Evolutionary conservation across 2,797 vertebrate genomes (phyloP).

Genomic region (Oreonectes daqikongensis): DNA sequence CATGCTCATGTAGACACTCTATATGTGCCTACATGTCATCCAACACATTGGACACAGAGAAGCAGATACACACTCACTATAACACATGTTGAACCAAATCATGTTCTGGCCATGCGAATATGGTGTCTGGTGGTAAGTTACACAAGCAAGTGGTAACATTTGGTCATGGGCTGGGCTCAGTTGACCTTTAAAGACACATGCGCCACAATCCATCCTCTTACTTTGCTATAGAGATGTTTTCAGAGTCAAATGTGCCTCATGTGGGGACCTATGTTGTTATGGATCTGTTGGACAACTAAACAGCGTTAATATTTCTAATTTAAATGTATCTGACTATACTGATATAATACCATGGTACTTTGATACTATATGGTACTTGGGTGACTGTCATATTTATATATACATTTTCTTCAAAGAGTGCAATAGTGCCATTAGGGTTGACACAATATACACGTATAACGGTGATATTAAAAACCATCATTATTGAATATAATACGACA

Average conservation of each 20-base stretch:
- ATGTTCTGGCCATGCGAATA: slow-evolving; percentile 17
- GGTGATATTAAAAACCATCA: too few species aligned
- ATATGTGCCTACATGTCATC: slow-evolving; percentile 8
- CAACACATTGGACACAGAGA: slow-evolving; percentile 13
- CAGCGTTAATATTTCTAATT: neutral
- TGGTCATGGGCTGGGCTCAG: slow-evolving; percentile 22
- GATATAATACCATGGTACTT: neutral
- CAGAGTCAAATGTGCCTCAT: neutral
- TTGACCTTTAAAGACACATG: slow-evolving; percentile 39
- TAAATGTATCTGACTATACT: neutral
- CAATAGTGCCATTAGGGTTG: too few species aligned
- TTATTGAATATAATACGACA: too few species aligned
- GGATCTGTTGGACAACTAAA: neutral
- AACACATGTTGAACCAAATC: slow-evolving; percentile 44
- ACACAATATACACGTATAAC: too few species aligned
- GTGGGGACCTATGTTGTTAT: neutral
- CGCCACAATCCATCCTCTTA: slow-evolving; percentile 23
- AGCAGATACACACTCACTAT: neutral
- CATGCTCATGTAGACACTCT: slow-evolving; percentile 3
- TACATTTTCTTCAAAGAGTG: neutral
- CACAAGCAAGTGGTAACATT: slow-evolving; percentile 18
- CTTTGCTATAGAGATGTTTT: slow-evolving; percentile 6
- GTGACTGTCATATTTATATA: neutral
- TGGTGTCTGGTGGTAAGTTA: neutral
- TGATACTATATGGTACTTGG: neutral